Evolutionary conservation across 2,113 vertebrate genomes (phyloP).

Genomic region (Vulpes ferrilata): DNA sequence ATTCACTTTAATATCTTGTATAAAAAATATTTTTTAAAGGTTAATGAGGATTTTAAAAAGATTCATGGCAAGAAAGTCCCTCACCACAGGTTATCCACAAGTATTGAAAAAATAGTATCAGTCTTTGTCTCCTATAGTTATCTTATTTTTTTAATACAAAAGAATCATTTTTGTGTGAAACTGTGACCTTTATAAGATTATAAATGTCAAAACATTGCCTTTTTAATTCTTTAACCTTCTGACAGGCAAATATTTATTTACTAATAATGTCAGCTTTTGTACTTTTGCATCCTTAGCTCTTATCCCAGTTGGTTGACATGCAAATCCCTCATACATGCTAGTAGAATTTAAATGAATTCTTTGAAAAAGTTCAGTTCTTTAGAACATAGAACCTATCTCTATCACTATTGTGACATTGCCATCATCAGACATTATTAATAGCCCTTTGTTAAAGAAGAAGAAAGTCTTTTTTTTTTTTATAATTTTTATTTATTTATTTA

Average conservation of each 20-base stretch:
- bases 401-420: background rate
- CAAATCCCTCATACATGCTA: constrained; percentile 5
- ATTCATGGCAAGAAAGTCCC: background rate
- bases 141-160: background rate
- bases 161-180: constrained; percentile 56
- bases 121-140: background rate
- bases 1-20: background rate
- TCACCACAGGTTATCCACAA: background rate
- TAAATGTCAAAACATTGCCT: constrained; percentile 69
- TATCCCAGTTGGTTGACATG: background rate
- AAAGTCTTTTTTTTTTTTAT: no score
- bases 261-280: background rate
- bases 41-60: constrained; percentile 28
- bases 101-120: background rate
- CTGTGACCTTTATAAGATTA: constrained; percentile 61
- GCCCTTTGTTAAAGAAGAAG: constrained; percentile 21
- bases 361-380: constrained; percentile 43
- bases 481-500: no score
- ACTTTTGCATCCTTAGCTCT: constrained; percentile 2
- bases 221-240: constrained; percentile 69
- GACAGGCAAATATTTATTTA: constrained; percentile 56
- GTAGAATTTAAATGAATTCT: constrained; percentile 30
- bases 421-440: background rate
- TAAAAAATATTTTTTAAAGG: background rate
- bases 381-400: background rate